These are phyloP conservation scores for Polymixis lichenea DNA, from an alignment of 2,888 invertebrate species.

Conservation along the genomic window DNA sequence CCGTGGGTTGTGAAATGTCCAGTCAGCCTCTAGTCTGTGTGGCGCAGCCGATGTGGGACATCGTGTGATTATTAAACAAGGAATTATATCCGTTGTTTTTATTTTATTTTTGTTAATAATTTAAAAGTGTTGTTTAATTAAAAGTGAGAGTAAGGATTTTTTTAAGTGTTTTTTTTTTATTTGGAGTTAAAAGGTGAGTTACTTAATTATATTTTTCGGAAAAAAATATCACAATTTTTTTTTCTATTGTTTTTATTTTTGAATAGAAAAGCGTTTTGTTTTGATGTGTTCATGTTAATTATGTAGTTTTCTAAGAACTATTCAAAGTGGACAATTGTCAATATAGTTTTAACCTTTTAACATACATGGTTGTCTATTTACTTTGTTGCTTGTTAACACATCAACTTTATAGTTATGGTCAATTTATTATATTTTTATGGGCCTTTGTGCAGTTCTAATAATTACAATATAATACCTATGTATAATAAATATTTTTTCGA, in stretches of 20 bases:
- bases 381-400: neutral
- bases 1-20: constrained; percentile 57
- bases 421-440: constrained; percentile 1
- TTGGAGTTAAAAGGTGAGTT: constrained; percentile 23
- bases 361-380: constrained; percentile 5
- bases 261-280: neutral
- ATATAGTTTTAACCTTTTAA: neutral
- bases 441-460: neutral
- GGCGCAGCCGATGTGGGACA: neutral
- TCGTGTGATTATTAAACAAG: constrained; percentile 7
- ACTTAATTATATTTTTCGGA: neutral
- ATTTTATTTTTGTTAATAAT: neutral
- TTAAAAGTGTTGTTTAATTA: constrained; percentile 10
- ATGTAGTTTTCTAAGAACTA: constrained; percentile 13
- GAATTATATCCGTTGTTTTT: neutral
- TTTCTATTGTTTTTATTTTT: neutral
- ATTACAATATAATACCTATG: neutral
- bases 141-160: constrained; percentile 23
- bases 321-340: constrained; percentile 14
- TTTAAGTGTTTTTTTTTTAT: neutral
- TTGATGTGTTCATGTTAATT: too few species aligned
- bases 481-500: neutral
- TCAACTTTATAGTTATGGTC: constrained; percentile 14
- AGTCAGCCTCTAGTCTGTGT: constrained; percentile 58
- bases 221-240: neutral